Conservation (phyloP, 2,113 vertebrate genomes). For the Poicephalus gulielmi region DNA sequence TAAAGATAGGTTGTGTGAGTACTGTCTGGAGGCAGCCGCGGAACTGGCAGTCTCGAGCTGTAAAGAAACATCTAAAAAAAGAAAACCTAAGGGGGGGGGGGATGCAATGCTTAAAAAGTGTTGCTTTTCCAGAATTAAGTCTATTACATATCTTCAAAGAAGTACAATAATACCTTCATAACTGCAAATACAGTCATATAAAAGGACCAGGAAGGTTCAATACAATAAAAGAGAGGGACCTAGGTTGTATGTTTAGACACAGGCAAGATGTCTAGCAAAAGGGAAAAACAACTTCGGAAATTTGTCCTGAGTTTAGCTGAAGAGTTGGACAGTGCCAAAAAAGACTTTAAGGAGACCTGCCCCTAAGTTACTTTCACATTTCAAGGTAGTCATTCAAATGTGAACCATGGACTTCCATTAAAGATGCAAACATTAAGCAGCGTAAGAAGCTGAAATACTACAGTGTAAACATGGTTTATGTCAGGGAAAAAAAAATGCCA, state of each 20-base stretch:
- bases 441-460: neutral
- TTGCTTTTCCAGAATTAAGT: neutral
- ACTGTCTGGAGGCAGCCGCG: neutral
- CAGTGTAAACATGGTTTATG: neutral
- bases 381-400: neutral
- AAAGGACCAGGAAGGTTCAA: neutral
- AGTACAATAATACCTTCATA: neutral
- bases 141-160: neutral
- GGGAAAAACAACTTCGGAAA: neutral
- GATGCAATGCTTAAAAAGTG: neutral
- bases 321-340: neutral
- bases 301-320: neutral
- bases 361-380: neutral
- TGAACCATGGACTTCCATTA: neutral
- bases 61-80: neutral
- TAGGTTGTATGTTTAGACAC: neutral
- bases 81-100: accelerated
- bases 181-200: neutral
- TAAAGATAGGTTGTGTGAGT: neutral
- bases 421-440: neutral
- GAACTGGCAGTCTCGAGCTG: neutral
- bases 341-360: neutral
- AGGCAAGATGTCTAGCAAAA: neutral
- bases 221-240: neutral
- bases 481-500: neutral